A percentile compares a stretch with the other conserved stretches of the same genome.
Evolutionary conservation across 2,888 invertebrate species (phyloP).

Genomic region (Tuta absoluta): DNA sequence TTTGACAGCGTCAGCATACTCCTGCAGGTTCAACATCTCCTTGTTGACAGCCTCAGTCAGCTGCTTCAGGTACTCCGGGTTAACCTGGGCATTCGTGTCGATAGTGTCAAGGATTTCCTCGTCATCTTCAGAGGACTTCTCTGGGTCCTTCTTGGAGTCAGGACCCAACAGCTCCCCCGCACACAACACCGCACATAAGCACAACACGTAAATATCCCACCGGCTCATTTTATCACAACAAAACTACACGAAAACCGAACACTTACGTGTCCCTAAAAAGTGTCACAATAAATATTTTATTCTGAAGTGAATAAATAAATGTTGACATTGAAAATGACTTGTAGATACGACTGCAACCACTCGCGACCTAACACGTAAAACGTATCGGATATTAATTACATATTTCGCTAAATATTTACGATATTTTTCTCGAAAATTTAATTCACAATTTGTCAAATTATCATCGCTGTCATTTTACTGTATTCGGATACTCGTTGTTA

Average conservation of each 20-base stretch:
- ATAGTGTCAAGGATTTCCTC: conserved; percentile 43
- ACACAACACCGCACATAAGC: conserved; percentile 55
- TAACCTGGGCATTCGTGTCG: conserved; percentile 45
- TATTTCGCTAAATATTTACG: conserved; percentile 33
- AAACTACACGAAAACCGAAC: conserved; percentile 44
- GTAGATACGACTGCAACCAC: conserved; percentile 33
- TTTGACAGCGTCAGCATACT: conserved; percentile 63
- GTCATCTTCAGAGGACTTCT: conserved; percentile 52
- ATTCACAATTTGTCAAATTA: neutral
- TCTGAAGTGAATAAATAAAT: conserved; percentile 22
- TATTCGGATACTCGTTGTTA: too few relatives aligned
- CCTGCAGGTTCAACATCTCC: conserved; percentile 57
- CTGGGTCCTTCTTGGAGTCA: conserved; percentile 49
- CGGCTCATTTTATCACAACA: conserved; percentile 53
- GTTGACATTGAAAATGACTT: conserved; percentile 12
- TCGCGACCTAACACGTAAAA: conserved; percentile 43
- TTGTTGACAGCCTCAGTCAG: conserved; percentile 61
- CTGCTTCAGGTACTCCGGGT: conserved; percentile 57
- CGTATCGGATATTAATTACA: conserved; percentile 29
- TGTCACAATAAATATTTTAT: conserved; percentile 30
- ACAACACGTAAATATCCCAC: conserved; percentile 53
- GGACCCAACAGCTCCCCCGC: conserved; percentile 66
- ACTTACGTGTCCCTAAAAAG: conserved; percentile 67
- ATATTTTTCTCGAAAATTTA: conserved; percentile 29
- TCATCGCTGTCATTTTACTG: neutral